Evolutionary conservation across 2,888 invertebrate genomes (phyloP), one percentile per base, ranked within the genome.

Genomic region (Xestia xanthographa): DNA sequence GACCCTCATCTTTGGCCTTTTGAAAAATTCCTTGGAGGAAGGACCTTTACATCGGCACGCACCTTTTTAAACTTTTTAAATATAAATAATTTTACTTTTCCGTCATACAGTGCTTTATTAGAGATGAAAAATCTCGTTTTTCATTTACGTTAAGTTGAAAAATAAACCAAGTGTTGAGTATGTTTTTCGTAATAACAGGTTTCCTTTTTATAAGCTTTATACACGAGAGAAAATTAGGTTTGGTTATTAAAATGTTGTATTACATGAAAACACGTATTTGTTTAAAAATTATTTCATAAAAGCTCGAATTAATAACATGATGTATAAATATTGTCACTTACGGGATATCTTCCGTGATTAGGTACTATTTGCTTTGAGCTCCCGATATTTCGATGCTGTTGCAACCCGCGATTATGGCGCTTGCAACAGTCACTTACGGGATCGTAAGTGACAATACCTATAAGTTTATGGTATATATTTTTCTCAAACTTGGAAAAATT

Each of bases 1-100:
- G 38, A 62, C 73, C 80, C 56, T 76, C 72, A 72, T 78, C 66
- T 68, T 41, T 71, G 73, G 70, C 72, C 45, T 68, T 81, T 79
- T 68, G 38, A 69, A 77, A 82, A 75, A 67, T 29, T 71, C n/a
- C 17, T 77, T 38, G 26, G 58, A 41, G 17, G 12, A 53, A 45
- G 29, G 43, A 26, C 8, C 43, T 71, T 75, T 69, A 70, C 50
- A 71, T 75, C 17, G 22, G 72, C 69, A 66, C 63, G 53, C 62
- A 73, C 76, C 66, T 84, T 85, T 86, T 79, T 77, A 83, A 77
- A 60, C 76, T 68, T 84, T 85, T 86, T 79, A 79, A 83, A 77
- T 58, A 60, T 75, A 77, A 72, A 77, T 77, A 29, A 67, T 75
- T 68, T 75, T 53, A 69, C 76, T 73, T 60, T 72, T 63, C n/a